Evolutionary conservation across 2,888 invertebrate genomes (phyloP).

Genomic region (Ennomos quercinarius): DNA sequence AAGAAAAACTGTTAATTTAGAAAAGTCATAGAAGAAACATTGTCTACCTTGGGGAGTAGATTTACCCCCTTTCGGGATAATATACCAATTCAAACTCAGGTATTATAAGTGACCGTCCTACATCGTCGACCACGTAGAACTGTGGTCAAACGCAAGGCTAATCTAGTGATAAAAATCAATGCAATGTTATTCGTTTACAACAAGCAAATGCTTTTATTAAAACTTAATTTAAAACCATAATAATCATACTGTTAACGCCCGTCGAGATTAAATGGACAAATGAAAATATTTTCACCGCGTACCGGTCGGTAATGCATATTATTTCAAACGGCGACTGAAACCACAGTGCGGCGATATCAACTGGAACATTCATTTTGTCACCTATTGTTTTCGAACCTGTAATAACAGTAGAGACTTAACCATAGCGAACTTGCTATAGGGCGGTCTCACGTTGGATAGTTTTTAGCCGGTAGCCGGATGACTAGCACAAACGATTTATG

Average conservation of each 20-base stretch:
- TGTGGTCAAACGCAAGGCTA: no score
- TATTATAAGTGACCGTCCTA: no score
- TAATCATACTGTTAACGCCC: slow-evolving; percentile 18
- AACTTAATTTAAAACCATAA: slow-evolving; percentile 22
- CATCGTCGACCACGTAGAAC: no score
- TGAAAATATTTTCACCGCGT: slow-evolving; percentile 21
- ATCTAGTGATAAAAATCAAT: background rate
- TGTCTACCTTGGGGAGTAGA: no score
- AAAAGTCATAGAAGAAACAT: no score
- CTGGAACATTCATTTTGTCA: slow-evolving; percentile 57
- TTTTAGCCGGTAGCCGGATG: slow-evolving; percentile 6
- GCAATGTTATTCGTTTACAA: slow-evolving; percentile 1
- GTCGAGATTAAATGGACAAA: slow-evolving; percentile 20
- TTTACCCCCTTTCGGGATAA: no score
- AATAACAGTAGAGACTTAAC: slow-evolving; percentile 50
- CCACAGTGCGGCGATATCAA: slow-evolving; percentile 60
- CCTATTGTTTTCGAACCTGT: slow-evolving; percentile 53
- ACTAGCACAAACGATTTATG: no score
- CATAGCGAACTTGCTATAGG: slow-evolving; percentile 30
- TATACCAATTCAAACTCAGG: no score
- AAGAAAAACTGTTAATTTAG: no score
- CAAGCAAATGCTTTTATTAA: slow-evolving; percentile 11
- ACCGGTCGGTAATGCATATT: slow-evolving; percentile 31
- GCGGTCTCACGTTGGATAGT: background rate
- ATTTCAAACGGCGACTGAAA: slow-evolving; percentile 53